Conservation (phyloP, 2,113 vertebrate species). For the Sigmodon hispidus region DNA sequence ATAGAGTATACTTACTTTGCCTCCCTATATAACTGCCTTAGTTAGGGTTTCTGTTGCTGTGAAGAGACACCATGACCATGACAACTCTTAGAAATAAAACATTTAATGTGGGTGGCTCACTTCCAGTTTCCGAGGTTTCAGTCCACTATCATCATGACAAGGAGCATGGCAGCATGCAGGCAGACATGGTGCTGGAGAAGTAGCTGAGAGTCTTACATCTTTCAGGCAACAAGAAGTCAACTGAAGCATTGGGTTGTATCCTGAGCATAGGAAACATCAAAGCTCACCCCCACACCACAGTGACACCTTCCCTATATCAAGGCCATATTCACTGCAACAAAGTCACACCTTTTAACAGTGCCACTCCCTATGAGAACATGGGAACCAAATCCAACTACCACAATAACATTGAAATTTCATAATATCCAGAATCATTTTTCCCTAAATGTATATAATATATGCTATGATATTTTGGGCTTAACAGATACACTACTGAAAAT, state of each 20-base stretch:
- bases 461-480: background rate
- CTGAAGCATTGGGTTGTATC: too few species aligned
- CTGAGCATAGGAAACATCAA: background rate
- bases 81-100: too few species aligned
- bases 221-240: too few species aligned
- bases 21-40: background rate
- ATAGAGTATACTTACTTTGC: background rate
- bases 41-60: too few species aligned
- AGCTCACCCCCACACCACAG: background rate
- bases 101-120: too few species aligned
- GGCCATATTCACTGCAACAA: background rate
- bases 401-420: background rate
- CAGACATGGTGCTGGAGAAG: too few species aligned
- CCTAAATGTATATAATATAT: background rate
- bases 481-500: background rate
- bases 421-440: background rate
- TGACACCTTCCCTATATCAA: background rate
- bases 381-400: background rate
- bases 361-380: background rate
- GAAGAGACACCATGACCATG: too few species aligned
- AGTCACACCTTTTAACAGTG: background rate
- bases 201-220: too few species aligned
- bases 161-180: too few species aligned
- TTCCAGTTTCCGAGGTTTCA: too few species aligned
- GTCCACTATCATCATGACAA: too few species aligned